phyloP scores from a whole-genome alignment of 2,888 invertebrate genomes.

The Epinotia ramella region DNA sequence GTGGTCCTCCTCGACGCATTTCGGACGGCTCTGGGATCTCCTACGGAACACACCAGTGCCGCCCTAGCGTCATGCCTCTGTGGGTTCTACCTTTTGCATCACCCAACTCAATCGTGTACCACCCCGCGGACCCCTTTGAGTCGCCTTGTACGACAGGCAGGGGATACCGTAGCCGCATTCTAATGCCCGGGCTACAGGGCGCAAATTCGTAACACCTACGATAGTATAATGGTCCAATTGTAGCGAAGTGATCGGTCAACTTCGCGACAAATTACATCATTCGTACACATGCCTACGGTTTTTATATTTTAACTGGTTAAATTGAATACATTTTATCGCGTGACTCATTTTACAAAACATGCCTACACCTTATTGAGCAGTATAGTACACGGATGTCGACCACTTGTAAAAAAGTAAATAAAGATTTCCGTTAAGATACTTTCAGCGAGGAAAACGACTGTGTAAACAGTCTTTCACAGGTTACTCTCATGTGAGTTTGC shows the following conservation, averaged over 20 bases:
- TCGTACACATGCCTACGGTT: conserved; percentile 24
- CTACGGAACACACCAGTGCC: no score
- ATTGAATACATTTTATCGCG: conserved; percentile 11
- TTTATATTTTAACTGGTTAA: conserved; percentile 20
- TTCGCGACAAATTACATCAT: conserved; percentile 27
- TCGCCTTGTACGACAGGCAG: no score
- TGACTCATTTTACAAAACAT: conserved; percentile 12
- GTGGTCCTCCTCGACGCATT: no score
- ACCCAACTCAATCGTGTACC: no score
- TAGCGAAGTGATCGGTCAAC: not conserved
- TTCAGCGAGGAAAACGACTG: not conserved
- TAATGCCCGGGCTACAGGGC: no score
- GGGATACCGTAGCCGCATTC: no score
- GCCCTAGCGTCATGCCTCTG: no score
- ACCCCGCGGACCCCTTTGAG: no score
- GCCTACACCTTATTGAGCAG: not conserved
- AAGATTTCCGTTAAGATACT: not conserved
- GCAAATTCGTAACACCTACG: not conserved
- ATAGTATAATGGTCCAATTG: not conserved
- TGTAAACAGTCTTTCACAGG: not conserved
- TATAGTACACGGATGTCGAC: not conserved
- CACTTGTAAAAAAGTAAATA: not conserved
- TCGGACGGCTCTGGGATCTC: no score
- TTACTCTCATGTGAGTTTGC: not conserved
- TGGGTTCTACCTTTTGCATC: no score